A percentile compares a stretch with the other conserved stretches of the same genome.
These are phyloP conservation scores for Coryphaenoides rupestris DNA, from an alignment of 2,113 vertebrate species.

Conservation along the genomic window DNA sequence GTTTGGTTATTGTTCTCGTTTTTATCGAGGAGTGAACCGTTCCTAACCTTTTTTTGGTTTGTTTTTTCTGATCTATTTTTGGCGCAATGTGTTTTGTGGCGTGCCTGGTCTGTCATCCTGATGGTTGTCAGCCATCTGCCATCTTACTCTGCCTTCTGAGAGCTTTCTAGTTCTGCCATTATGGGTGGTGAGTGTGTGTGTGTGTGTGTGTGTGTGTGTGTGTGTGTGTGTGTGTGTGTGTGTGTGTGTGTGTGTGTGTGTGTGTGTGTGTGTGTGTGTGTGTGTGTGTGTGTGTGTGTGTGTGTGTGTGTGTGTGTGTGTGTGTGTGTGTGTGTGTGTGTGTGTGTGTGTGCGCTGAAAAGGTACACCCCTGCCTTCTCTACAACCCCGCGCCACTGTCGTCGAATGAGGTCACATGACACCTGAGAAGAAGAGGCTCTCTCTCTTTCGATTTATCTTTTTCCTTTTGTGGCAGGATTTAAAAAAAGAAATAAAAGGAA, in stretches of 20 bases:
- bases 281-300: neutral
- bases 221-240: neutral
- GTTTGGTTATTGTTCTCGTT: too few species aligned
- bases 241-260: neutral
- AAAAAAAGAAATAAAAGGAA: too few species aligned
- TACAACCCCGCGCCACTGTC: slow-evolving; percentile 51
- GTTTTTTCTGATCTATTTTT: slow-evolving; percentile 16
- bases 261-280: neutral
- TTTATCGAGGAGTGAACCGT: too few species aligned
- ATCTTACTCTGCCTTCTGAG: slow-evolving; percentile 48
- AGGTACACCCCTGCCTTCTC: slow-evolving; percentile 60
- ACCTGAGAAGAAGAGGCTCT: slow-evolving; percentile 42
- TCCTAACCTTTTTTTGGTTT: too few species aligned
- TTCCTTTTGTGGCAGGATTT: too few species aligned
- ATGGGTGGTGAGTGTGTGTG: slow-evolving; percentile 13
- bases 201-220: neutral
- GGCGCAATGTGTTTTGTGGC: slow-evolving; percentile 43
- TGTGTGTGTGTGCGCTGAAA: slow-evolving; percentile 44
- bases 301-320: neutral
- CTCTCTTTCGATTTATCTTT: slow-evolving; percentile 7
- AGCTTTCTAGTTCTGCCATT: slow-evolving; percentile 38
- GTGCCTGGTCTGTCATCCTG: slow-evolving; percentile 57
- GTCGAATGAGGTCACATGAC: slow-evolving; percentile 66
- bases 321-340: slow-evolving; percentile 1
- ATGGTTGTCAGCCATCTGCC: slow-evolving; percentile 59